Conservation (phyloP, 1,140 invertebrate species). For the Cyphomyrmex costatus region DNA sequence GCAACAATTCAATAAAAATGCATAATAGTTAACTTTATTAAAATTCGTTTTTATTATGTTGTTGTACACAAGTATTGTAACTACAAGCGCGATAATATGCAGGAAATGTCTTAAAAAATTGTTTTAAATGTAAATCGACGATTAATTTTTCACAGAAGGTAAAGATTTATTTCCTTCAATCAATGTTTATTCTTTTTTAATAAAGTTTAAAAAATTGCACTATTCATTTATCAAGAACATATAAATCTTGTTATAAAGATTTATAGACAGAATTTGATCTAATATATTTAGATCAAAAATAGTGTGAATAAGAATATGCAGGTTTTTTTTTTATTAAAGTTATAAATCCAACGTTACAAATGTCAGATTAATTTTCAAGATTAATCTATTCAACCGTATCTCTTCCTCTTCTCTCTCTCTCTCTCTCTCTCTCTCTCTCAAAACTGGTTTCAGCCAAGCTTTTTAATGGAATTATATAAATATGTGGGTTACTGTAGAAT, state of each 20-base stretch:
- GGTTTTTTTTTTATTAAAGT: background rate
- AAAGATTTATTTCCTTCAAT: background rate
- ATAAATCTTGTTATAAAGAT: background rate
- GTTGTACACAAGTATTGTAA: background rate
- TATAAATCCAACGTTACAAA: background rate
- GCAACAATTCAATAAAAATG: background rate
- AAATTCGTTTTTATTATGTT: background rate
- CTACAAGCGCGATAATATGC: background rate
- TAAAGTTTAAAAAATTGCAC: background rate
- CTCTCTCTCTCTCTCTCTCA: background rate
- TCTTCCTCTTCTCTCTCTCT: background rate
- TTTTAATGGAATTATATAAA: constrained; percentile 15
- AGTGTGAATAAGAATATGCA: background rate
- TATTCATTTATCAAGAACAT: background rate
- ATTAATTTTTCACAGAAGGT: background rate
- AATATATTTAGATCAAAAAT: background rate
- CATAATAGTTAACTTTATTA: background rate
- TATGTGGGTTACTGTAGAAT: background rate
- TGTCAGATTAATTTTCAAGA: background rate
- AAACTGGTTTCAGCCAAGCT: background rate
- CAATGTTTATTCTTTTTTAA: background rate
- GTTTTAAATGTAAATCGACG: background rate
- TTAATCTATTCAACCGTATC: background rate
- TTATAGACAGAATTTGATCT: background rate
- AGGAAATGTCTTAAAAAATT: background rate